Evolutionary conservation across 2,113 vertebrate genomes (phyloP).

Genomic region (Cyprinodon variegatus): DNA sequence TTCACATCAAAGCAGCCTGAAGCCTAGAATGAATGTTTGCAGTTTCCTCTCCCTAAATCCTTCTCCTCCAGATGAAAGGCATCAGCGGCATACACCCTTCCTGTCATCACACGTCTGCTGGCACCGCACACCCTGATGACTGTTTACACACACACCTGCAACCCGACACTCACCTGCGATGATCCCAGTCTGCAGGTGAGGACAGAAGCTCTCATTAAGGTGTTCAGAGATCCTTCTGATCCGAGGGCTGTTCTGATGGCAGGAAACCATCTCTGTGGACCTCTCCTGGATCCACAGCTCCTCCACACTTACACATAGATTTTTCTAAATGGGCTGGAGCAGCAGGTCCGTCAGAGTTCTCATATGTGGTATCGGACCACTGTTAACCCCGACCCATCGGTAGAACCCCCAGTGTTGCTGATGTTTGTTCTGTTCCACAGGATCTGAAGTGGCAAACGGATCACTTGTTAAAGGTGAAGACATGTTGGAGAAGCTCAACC

Average conservation of each 20-base stretch:
- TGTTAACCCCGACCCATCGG: too few relatives aligned
- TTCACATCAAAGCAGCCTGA: conserved; percentile 47
- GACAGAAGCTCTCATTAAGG: conserved; percentile 1
- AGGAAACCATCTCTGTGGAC: neutral
- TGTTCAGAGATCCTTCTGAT: neutral
- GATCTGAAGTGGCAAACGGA: too few relatives aligned
- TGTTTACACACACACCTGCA: conserved; percentile 65
- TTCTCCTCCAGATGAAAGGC: conserved; percentile 60
- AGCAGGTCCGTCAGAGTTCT: too few relatives aligned
- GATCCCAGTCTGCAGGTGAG: conserved; percentile 4
- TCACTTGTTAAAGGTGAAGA: too few relatives aligned
- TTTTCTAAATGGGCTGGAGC: too few relatives aligned
- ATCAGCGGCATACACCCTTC: conserved; percentile 60
- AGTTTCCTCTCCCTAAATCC: conserved; percentile 66
- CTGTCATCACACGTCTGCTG: conserved; percentile 57
- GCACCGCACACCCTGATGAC: conserved; percentile 59
- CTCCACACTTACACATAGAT: too few relatives aligned
- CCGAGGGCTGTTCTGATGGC: neutral
- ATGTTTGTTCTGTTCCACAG: too few relatives aligned
- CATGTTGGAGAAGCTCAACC: too few relatives aligned
- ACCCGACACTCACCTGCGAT: conserved; percentile 37
- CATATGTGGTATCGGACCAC: too few relatives aligned
- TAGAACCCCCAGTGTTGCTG: too few relatives aligned
- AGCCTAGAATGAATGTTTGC: conserved; percentile 64
- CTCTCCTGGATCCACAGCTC: too few relatives aligned